Base-by-base conservation (phyloP, 2,113 vertebrate genomes). In the Sphaerodactylus townsendi region DNA sequence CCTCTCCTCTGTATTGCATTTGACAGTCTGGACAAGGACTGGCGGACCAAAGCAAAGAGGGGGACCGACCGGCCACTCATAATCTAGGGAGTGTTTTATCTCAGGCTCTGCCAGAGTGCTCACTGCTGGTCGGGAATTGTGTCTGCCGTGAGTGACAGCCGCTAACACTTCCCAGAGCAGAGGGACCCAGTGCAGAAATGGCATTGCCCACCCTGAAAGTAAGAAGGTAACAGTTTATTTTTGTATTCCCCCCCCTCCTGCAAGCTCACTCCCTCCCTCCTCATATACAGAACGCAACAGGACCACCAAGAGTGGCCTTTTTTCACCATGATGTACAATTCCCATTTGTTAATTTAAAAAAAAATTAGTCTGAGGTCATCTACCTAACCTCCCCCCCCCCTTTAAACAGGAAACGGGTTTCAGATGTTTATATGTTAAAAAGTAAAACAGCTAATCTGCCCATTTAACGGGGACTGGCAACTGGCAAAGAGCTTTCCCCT, bases 151-250 rank as follows among this genome's bases (percentile, higher is more conserved):
- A 98, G 96, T 98, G 98, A 98, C 97, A 98, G 96, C 95, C 93
- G 59, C 98, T 84, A 97, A 99, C 98, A 98, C 97, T 98, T 96
- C 96, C 97, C 98, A 99, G 98, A 99, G 95, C 96, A 66, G 84
- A 68, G 90, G 94, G 96, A 96, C 96, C 95, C 92, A 48, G 94
- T 84, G 93, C 94, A 92, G 95, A 96, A 98, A 97, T 98, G 97
- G 97, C 97, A 97, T 95, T 95, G 98, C 97, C 98, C 98, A 98
- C 98, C 98, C 97, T 97, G 96, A 95, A 93, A 97, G 97, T 95
- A 95, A 97, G 97, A 97, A 97, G 94, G 96, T 95, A 97, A 95
- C 78, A 95, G 98, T 99, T 99, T 99, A 98, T 99, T 99, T 99
- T 97, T 97, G 96, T 96, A 96, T n/a, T 92, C 95, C 96, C 53